Conservation (phyloP, 2,113 vertebrate genomes). For the Festucalex cinctus region DNA sequence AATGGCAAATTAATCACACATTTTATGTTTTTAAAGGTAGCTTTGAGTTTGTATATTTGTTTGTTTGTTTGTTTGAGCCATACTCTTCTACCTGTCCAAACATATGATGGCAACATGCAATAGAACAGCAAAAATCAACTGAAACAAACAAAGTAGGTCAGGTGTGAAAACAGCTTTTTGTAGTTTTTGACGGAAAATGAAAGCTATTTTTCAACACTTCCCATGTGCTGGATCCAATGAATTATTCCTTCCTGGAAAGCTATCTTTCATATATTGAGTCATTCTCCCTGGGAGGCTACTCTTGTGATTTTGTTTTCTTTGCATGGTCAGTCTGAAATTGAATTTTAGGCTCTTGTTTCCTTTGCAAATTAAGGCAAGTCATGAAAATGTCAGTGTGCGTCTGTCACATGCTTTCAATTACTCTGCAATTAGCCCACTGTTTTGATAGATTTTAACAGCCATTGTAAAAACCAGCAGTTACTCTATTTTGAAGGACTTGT, state of each 20-base stretch:
- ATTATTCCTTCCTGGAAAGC: conserved; percentile 26
- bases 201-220: conserved; percentile 1
- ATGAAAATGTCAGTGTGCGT: conserved; percentile 47
- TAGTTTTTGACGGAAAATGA: background rate
- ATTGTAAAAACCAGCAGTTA: conserved; percentile 22
- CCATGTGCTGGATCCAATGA: conserved; percentile 17
- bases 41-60: too few relatives aligned
- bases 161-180: background rate
- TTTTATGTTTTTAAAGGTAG: too few relatives aligned
- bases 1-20: too few relatives aligned
- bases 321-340: conserved; percentile 37
- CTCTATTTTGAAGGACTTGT: conserved; percentile 20
- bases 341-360: conserved; percentile 41
- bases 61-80: background rate
- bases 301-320: conserved; percentile 52
- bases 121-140: background rate
- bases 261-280: conserved; percentile 17
- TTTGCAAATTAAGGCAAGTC: conserved; percentile 38
- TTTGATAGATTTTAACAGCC: conserved; percentile 33
- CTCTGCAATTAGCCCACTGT: conserved; percentile 24
- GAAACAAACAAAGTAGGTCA: background rate
- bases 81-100: background rate
- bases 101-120: background rate
- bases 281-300: conserved; percentile 31
- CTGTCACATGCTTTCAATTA: conserved; percentile 35